A percentile compares a stretch with the other conserved stretches of the same genome.
These are phyloP conservation scores for Pseudococcus viburni DNA, from an alignment of 2,888 invertebrate species.

Conservation along the genomic window DNA sequence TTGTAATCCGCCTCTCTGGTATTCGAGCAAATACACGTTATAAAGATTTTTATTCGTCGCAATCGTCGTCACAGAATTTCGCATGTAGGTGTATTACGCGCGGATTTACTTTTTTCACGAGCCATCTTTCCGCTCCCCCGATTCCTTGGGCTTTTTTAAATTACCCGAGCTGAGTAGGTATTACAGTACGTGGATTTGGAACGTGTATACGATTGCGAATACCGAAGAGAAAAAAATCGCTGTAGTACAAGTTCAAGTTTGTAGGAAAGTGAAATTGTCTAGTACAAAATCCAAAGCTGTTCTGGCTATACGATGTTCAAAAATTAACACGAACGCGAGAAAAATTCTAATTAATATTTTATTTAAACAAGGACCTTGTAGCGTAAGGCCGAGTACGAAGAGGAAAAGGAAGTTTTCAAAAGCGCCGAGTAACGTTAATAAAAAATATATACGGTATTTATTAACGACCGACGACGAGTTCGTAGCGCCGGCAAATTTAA, in stretches of 20 bases:
- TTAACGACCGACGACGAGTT: constrained; percentile 21
- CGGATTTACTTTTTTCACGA: constrained; percentile 22
- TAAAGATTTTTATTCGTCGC: constrained; percentile 19
- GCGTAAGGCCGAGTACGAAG: not conserved
- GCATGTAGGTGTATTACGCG: not conserved
- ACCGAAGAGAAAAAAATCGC: too few species aligned
- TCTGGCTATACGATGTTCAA: not conserved
- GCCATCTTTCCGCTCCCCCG: not conserved
- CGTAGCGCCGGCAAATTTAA: constrained; percentile 18
- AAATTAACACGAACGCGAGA: not conserved
- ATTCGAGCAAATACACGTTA: not conserved
- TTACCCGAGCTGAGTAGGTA: not conserved
- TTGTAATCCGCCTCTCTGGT: not conserved
- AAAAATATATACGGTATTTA: not conserved
- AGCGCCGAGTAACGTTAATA: constrained; percentile 19
- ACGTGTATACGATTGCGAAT: not conserved
- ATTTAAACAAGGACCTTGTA: constrained; percentile 14
- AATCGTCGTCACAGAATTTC: not conserved
- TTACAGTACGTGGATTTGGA: not conserved
- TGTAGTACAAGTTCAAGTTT: too few species aligned
- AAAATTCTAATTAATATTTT: constrained; percentile 21
- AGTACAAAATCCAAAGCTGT: not conserved
- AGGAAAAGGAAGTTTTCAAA: not conserved
- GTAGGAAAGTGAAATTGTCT: too few species aligned
- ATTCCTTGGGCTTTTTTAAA: not conserved